These are phyloP conservation scores for Biston stratarius DNA, from an alignment of 2,888 invertebrate species.

Conservation along the genomic window DNA sequence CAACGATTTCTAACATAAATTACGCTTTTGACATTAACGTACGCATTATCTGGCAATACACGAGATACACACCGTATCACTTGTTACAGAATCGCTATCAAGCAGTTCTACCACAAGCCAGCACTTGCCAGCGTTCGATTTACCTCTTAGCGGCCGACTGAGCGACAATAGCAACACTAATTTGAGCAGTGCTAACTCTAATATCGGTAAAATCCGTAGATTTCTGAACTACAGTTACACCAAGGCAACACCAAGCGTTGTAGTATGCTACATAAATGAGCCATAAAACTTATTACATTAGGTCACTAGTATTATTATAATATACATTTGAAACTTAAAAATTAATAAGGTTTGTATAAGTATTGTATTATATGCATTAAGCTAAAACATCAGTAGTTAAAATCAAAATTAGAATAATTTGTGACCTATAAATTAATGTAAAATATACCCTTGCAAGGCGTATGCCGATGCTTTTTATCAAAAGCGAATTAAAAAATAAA, in stretches of 20 bases:
- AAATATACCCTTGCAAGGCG: not conserved
- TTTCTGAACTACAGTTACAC: not conserved
- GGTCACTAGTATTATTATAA: not conserved
- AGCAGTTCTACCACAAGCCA: constrained; percentile 87
- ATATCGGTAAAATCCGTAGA: constrained; percentile 55
- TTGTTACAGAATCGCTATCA: constrained; percentile 84
- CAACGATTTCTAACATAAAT: not conserved
- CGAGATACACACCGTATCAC: constrained; percentile 19
- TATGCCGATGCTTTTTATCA: not conserved
- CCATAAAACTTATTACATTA: not conserved
- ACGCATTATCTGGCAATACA: constrained; percentile 9
- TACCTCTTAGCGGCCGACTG: constrained; percentile 60
- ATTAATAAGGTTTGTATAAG: no score
- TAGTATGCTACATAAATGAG: not conserved
- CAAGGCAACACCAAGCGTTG: not conserved
- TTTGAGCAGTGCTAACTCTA: constrained; percentile 59
- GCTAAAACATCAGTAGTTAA: not conserved
- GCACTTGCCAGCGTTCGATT: constrained; percentile 71
- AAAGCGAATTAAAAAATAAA: not conserved
- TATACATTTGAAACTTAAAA: no score
- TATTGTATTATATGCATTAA: not conserved
- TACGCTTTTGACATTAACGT: not conserved
- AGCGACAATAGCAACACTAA: constrained; percentile 62
- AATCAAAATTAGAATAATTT: not conserved
- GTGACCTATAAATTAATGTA: no score